Percentiles rank a stretch among this genome's conserved stretches.
Evolutionary conservation across 2,113 vertebrate genomes (phyloP).

Genomic region (Podocnemis expansa): DNA sequence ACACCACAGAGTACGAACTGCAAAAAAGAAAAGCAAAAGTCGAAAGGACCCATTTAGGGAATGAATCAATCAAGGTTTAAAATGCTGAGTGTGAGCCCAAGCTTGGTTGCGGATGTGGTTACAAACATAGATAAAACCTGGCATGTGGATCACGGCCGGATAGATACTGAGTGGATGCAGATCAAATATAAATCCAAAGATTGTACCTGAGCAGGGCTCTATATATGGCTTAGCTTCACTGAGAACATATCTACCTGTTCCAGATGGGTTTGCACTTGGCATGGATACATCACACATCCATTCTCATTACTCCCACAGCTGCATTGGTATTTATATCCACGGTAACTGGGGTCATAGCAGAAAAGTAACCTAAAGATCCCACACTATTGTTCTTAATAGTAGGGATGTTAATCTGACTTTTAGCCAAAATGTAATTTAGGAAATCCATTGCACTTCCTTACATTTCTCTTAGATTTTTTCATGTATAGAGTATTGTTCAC

Average conservation of each 20-base stretch:
- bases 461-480: neutral
- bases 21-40: too few species aligned
- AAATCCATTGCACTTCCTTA: neutral
- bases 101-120: too few species aligned
- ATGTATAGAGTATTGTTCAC: accelerated
- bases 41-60: too few species aligned
- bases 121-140: too few species aligned
- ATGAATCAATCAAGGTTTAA: too few species aligned
- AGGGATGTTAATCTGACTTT: neutral
- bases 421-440: neutral
- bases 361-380: neutral
- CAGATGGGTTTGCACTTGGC: neutral
- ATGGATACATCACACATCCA: neutral
- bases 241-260: neutral
- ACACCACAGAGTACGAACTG: too few species aligned
- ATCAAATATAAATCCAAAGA: too few species aligned
- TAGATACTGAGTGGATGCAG: too few species aligned
- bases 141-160: too few species aligned
- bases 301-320: neutral
- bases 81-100: too few species aligned
- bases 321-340: neutral
- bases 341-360: neutral
- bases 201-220: too few species aligned
- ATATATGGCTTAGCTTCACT: neutral
- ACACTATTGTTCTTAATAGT: neutral